Evolutionary conservation across 2,888 invertebrate species (phyloP), one percentile per base, ranked within the genome.

Genomic region (Oegoconia quadripuncta): DNA sequence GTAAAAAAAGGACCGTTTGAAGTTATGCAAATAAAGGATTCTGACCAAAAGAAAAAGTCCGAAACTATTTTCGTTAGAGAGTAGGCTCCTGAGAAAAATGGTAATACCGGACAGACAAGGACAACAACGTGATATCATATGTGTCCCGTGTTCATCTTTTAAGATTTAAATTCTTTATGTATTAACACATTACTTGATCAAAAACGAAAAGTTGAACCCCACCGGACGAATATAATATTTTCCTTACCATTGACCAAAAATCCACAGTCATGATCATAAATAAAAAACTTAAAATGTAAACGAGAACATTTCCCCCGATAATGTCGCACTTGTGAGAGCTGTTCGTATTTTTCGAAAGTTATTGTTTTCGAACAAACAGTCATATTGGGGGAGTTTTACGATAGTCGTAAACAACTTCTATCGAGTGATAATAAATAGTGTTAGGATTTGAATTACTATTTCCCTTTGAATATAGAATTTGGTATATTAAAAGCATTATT

Each of bases 371-470:
- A 50, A 51, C 50, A 59, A 55, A 50, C 55, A 59, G 52, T 59
- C 53, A 56, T 60, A 59, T 51, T 51, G 41, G 44, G 37, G 41
- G 53, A 51, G 48, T 50, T 72, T 70, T 69, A 72, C 52, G 64
- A 60, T 53, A 44, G 55, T 52, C 64, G 50, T 71, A 73, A 73
- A 62, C 54, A 56, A 59, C 37, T 38, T 51, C 54, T 48, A 61
- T 65, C 57, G 59, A 50, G 46, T 46, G 50, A 35, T 31, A 57
- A 59, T 64, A 67, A n/a, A 68, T 69, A 55, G 60, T 62, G 57
- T 64, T 64, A n/a, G n/a, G n/a, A n/a, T n/a, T 48, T 40, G 42
- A 39, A 31, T 37, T 22, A 9, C 22, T 22, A 22, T 22, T 22
- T 22, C 22, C 7, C 22, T 9, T 9, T 9, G 22, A 22, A 22